Percentiles rank a stretch among this genome's conserved stretches.
These are phyloP conservation scores for Nymphalis urticae DNA, from an alignment of 2,888 invertebrate genomes.

Conservation along the genomic window DNA sequence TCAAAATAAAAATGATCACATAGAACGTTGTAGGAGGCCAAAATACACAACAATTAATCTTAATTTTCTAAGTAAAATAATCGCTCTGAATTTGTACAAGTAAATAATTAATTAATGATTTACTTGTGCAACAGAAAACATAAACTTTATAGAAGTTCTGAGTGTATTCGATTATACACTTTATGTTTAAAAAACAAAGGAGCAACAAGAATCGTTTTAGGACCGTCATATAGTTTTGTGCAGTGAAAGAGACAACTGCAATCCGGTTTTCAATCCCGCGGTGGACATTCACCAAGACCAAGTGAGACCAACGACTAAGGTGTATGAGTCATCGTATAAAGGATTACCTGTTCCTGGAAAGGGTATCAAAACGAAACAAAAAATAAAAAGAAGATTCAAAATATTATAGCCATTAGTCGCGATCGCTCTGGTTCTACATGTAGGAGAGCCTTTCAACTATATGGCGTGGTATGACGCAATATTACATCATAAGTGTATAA, in stretches of 20 bases:
- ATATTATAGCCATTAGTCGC: slow-evolving; percentile 13
- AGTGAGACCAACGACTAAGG: slow-evolving; percentile 18
- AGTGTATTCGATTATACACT: background rate
- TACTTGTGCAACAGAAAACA: background rate
- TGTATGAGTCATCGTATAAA: slow-evolving; percentile 39
- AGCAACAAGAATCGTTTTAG: background rate
- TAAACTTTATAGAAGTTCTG: background rate
- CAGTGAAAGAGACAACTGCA: slow-evolving; percentile 33
- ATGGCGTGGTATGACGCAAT: slow-evolving; percentile 29
- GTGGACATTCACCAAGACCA: slow-evolving; percentile 26
- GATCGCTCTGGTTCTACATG: slow-evolving; percentile 10
- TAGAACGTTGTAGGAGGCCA: slow-evolving; percentile 25
- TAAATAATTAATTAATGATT: background rate
- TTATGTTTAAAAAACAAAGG: slow-evolving; percentile 6
- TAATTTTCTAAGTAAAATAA: background rate
- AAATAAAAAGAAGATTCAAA: slow-evolving; percentile 30
- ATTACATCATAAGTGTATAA: slow-evolving; percentile 18
- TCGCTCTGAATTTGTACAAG: too few relatives aligned
- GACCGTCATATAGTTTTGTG: background rate
- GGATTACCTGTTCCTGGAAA: slow-evolving; percentile 42
- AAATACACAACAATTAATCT: background rate
- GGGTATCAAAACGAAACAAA: slow-evolving; percentile 38
- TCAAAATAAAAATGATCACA: slow-evolving; percentile 23
- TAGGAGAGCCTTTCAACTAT: slow-evolving; percentile 4
- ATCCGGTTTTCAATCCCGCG: slow-evolving; percentile 34